Evolutionary conservation across 2,113 vertebrate genomes (phyloP).

Genomic region (Orientallactaga bullata): DNA sequence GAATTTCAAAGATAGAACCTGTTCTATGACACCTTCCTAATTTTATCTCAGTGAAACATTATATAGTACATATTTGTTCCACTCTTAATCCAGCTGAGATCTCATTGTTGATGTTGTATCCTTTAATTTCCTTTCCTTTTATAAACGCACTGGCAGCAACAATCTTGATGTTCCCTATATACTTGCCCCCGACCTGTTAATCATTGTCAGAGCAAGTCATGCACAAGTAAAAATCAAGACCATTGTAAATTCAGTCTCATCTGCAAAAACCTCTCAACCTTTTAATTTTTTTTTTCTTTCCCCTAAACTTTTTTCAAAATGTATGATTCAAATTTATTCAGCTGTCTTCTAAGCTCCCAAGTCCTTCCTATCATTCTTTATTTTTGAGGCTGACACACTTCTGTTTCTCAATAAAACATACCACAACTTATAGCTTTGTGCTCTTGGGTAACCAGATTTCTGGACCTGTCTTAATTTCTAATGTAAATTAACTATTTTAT

Average conservation of each 20-base stretch:
- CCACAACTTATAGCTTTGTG: not conserved
- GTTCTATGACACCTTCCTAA: not conserved
- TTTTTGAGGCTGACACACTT: not conserved
- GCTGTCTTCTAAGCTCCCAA: not conserved
- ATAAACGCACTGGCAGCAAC: not conserved
- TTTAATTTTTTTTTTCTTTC: not conserved
- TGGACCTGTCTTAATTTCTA: not conserved
- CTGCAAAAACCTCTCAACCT: not conserved
- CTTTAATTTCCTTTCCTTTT: not conserved
- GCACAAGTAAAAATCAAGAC: not conserved
- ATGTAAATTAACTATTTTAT: not conserved
- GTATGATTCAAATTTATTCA: not conserved
- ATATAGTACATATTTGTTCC: not conserved
- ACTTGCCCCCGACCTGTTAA: not conserved
- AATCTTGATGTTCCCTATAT: not conserved
- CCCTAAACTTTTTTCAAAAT: not conserved
- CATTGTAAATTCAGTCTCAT: not conserved
- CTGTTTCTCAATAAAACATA: not conserved
- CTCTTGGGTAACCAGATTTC: not conserved
- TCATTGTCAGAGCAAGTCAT: not conserved
- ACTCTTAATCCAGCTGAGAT: not conserved
- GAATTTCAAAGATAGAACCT: not conserved
- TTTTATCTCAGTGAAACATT: not conserved
- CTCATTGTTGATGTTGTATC: not conserved
- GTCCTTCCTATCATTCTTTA: not conserved